Base-by-base conservation (phyloP, 1,140 invertebrate species). In the Drosophila sucinea region DNA sequence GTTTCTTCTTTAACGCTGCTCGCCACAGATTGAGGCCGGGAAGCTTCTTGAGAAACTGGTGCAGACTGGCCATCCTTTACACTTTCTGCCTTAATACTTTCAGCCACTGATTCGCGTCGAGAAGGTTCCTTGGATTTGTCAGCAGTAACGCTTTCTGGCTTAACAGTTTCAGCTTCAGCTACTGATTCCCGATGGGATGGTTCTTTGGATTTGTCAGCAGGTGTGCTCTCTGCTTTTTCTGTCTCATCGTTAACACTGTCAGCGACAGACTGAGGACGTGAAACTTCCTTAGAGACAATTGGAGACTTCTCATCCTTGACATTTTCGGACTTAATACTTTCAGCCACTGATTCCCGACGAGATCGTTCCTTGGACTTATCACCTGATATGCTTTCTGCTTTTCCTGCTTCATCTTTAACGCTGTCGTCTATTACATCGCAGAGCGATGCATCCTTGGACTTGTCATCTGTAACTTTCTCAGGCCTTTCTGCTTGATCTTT, bases 291-390 rank as follows among this genome's bases (percentile, higher is more conserved):
- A 8, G 77, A 76, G 25, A 55, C 47, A 0, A 23, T 2, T 38
- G 64, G n/a, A 11, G 69, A 67, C 65, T 76, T 79, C 51, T 76
- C 77, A 35, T 66, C 71, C 30, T 68, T 74, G 4, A 33, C 1
- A 35, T 55, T 74, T 35, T 69, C 62, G 2, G 41, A 25, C 56
- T 68, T 67, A 8, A 27, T 23, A 27, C 30, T 51, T 44, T 51
- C 44, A 6, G 47, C 27, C 11, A 17, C 30, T 11, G 47, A 62
- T 44, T 51, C 40, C 0, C 38, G 35, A 4, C 58, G 33, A 11
- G 61, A 56, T 1, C 41, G 27, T 41, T 73, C 58, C 35, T 40
- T 57, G 1, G 55, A 57, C n/a, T 58, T 65, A 0, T 44, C 54
- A 25, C 51, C 61, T 1, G 30, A 27, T 3, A 30, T 5, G 6